phyloP scores from a whole-genome alignment of 23 tunicate species.

The Halocynthia aurantium region DNA sequence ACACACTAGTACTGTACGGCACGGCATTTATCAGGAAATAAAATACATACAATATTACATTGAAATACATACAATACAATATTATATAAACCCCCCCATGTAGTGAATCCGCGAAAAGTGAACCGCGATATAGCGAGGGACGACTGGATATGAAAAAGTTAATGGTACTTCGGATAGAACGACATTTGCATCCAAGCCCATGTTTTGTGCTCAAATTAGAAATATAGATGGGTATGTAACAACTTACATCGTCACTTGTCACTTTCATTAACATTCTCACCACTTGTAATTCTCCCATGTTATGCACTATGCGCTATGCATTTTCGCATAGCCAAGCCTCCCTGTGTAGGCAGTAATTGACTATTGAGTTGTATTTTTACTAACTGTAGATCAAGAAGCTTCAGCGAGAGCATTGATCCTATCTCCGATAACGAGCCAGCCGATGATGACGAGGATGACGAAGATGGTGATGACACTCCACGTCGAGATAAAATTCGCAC shows the following conservation, averaged over 20 bases:
- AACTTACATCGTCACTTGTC: not conserved
- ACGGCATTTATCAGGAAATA: no score
- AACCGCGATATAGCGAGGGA: no score
- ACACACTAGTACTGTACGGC: no score
- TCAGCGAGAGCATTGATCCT: conserved; percentile 27
- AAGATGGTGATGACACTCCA: not conserved
- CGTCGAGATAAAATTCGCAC: not conserved
- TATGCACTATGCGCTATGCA: not conserved
- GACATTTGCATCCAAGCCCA: no score
- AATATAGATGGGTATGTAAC: not conserved
- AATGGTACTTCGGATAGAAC: no score
- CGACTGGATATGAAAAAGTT: no score
- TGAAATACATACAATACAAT: no score
- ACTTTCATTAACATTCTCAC: not conserved
- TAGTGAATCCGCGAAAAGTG: no score
- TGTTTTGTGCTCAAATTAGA: no score
- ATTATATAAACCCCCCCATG: no score
- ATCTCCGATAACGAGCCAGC: conserved; percentile 13
- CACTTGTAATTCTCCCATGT: not conserved
- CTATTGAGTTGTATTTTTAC: not conserved
- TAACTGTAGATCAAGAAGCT: not conserved
- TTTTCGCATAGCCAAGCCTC: not conserved
- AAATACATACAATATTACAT: no score
- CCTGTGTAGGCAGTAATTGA: not conserved
- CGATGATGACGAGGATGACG: conserved; percentile 13